These are phyloP conservation scores for Phrixothrix hirtus DNA, from an alignment of 2,888 invertebrate genomes.

Conservation along the genomic window DNA sequence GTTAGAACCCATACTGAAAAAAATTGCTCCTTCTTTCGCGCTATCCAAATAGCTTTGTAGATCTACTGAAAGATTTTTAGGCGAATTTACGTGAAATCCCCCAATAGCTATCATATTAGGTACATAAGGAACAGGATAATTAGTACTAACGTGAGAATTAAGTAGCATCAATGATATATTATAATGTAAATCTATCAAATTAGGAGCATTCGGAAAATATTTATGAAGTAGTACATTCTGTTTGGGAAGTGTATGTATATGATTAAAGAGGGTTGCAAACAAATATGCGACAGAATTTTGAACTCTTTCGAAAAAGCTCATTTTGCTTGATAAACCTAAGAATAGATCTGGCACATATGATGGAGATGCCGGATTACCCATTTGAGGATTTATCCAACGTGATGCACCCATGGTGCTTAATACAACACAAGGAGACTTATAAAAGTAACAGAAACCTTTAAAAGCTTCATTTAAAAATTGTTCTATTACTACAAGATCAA, in stretches of 20 bases:
- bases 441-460: constrained; percentile 50
- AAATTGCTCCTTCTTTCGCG: constrained; percentile 60
- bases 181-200: constrained; percentile 36
- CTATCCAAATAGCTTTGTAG: constrained; percentile 59
- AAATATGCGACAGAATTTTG: constrained; percentile 55
- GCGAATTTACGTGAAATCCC: constrained; percentile 56
- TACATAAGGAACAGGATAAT: constrained; percentile 57
- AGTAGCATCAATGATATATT: constrained; percentile 43
- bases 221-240: constrained; percentile 38
- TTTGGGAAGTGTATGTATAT: constrained; percentile 27
- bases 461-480: constrained; percentile 58
- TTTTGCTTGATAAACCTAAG: constrained; percentile 52
- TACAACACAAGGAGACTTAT: constrained; percentile 50
- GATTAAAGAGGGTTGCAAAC: constrained; percentile 24
- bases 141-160: constrained; percentile 58
- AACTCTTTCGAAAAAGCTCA: constrained; percentile 61
- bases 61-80: constrained; percentile 50
- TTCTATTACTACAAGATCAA: constrained; percentile 56
- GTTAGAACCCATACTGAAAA: constrained; percentile 66
- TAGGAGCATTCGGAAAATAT: constrained; percentile 40
- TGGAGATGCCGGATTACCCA: constrained; percentile 58
- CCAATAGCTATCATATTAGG: constrained; percentile 64
- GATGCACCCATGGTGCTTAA: constrained; percentile 56
- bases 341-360: constrained; percentile 59
- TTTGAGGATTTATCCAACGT: constrained; percentile 56